Evolutionary conservation across 2,113 vertebrate species (phyloP).

Genomic region (Callopanchax toddi): DNA sequence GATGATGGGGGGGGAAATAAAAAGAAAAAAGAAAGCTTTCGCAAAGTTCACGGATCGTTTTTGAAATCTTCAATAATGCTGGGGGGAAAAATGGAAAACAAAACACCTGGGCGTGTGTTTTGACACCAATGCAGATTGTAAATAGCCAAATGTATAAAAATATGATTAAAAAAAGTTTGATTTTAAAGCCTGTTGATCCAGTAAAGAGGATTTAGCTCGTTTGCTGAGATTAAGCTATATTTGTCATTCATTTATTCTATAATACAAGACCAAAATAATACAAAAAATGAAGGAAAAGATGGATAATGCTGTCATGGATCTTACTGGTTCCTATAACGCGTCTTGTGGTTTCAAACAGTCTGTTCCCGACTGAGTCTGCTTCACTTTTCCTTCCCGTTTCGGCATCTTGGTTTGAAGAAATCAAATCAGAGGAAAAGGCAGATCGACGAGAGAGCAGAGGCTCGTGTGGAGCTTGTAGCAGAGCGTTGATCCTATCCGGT

Average conservation of each 20-base stretch:
- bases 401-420: conserved; percentile 42
- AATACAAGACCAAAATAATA: neutral
- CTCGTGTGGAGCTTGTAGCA: conserved; percentile 6
- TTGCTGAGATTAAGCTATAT: too few species aligned
- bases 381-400: conserved; percentile 61
- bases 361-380: conserved; percentile 19
- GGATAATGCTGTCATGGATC: conserved; percentile 3
- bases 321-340: conserved; percentile 24
- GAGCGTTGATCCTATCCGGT: conserved; percentile 31
- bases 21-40: neutral
- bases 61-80: conserved; percentile 3
- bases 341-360: conserved; percentile 37
- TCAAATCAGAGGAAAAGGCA: neutral
- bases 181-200: conserved; percentile 16
- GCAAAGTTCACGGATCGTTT: conserved; percentile 35
- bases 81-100: neutral
- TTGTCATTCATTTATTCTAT: neutral
- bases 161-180: conserved; percentile 45
- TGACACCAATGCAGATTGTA: conserved; percentile 16
- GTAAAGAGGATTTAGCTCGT: neutral
- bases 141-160: conserved; percentile 26
- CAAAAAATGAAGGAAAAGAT: neutral
- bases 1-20: neutral
- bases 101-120: conserved; percentile 15
- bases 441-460: conserved; percentile 10